These are phyloP conservation scores for Abscondita cerata DNA, from an alignment of 2,888 invertebrate species.

Conservation along the genomic window DNA sequence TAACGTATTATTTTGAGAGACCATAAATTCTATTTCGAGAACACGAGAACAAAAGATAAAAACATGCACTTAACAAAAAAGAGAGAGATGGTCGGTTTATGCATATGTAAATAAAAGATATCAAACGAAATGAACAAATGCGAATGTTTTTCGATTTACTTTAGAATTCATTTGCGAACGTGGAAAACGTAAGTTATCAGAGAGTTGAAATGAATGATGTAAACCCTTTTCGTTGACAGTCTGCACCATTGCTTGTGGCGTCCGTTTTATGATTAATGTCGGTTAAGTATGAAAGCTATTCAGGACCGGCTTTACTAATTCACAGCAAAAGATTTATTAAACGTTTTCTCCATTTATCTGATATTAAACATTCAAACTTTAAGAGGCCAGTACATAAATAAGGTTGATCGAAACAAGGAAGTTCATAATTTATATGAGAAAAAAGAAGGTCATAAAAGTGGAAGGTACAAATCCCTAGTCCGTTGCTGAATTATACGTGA, in stretches of 20 bases:
- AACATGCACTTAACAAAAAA: background rate
- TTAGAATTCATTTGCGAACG: constrained; percentile 1
- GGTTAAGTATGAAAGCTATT: constrained; percentile 24
- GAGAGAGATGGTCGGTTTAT: background rate
- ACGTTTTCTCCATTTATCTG: constrained; percentile 27
- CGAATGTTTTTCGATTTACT: constrained; percentile 20
- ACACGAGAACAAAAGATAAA: too few relatives aligned
- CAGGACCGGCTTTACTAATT: constrained; percentile 40
- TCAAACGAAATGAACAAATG: constrained; percentile 8
- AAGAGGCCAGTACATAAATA: constrained; percentile 16
- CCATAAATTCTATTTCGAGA: too few relatives aligned
- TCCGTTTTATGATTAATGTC: constrained; percentile 41
- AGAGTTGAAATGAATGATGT: constrained; percentile 26
- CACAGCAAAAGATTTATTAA: constrained; percentile 40
- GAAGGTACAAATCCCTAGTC: constrained; percentile 5
- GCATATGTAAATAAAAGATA: constrained; percentile 2
- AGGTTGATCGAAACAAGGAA: background rate
- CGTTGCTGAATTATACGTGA: constrained; percentile 20
- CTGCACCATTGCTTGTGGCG: constrained; percentile 34
- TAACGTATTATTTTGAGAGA: too few relatives aligned
- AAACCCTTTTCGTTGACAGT: constrained; percentile 32
- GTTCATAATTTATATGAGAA: constrained; percentile 21
- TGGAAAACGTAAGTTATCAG: constrained; percentile 24
- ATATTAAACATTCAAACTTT: constrained; percentile 22
- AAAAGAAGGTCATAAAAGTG: constrained; percentile 11